Conservation (phyloP, 2,888 invertebrate genomes). For the Vanessa cardui region DNA sequence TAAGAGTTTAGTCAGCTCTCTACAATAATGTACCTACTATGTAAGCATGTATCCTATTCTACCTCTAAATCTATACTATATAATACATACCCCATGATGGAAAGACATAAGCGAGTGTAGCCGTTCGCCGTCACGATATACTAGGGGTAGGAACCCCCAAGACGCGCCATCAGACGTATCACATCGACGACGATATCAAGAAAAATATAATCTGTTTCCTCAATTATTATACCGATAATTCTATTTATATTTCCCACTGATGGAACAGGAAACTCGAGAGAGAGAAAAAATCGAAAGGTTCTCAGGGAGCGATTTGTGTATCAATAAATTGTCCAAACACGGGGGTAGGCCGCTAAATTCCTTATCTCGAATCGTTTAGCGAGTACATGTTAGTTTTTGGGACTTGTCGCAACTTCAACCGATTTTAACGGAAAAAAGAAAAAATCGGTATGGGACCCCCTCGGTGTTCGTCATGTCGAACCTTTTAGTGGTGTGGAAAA, state of each 20-base stretch:
- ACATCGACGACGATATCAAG: slow-evolving; percentile 1
- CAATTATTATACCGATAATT: slow-evolving; percentile 52
- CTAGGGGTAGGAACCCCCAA: no score
- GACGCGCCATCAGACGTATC: neutral
- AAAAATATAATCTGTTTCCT: slow-evolving; percentile 14
- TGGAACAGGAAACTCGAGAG: slow-evolving; percentile 51
- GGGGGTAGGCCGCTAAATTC: slow-evolving; percentile 76
- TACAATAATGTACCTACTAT: no score
- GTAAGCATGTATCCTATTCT: no score
- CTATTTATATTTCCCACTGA: slow-evolving; percentile 74
- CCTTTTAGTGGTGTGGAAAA: slow-evolving; percentile 24
- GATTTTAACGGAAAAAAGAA: slow-evolving; percentile 39
- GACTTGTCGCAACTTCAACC: slow-evolving; percentile 40
- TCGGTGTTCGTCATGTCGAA: slow-evolving; percentile 17
- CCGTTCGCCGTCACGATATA: no score
- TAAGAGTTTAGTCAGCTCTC: no score
- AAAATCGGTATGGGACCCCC: slow-evolving; percentile 37
- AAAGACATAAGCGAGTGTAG: no score
- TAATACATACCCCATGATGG: no score
- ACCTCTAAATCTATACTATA: no score
- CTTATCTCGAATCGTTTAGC: slow-evolving; percentile 69
- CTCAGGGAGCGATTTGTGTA: slow-evolving; percentile 54
- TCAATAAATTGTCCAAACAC: slow-evolving; percentile 68
- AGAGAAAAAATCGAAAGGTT: slow-evolving; percentile 54
- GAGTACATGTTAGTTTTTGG: slow-evolving; percentile 45